Evolutionary conservation across 2,113 vertebrate species (phyloP).

Genomic region (Sus scrofa): T2T-Sscrofa CM000824.6:119394501-119395000

Average conservation of each 20-base stretch:
- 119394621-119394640: neutral
- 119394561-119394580: neutral
- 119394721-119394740: slow-evolving; percentile 13
- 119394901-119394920: neutral
- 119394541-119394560: neutral
- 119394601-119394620: neutral
- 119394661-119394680: neutral
- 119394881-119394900: neutral
- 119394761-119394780: neutral
- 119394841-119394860: neutral
- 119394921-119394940: neutral
- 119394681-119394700: slow-evolving; percentile 6
- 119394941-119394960: neutral
- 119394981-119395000: neutral
- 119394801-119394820: neutral
- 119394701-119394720: neutral
- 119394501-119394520: neutral
- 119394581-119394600: neutral
- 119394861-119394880: neutral
- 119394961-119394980: neutral
- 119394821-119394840: neutral
- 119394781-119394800: neutral
- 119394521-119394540: neutral
- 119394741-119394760: neutral
- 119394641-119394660: neutral